Percentiles rank a stretch among this genome's conserved stretches.
Evolutionary conservation across 1,140 invertebrate genomes (phyloP).

Genomic region (Leguminivora glycinivorella): DNA sequence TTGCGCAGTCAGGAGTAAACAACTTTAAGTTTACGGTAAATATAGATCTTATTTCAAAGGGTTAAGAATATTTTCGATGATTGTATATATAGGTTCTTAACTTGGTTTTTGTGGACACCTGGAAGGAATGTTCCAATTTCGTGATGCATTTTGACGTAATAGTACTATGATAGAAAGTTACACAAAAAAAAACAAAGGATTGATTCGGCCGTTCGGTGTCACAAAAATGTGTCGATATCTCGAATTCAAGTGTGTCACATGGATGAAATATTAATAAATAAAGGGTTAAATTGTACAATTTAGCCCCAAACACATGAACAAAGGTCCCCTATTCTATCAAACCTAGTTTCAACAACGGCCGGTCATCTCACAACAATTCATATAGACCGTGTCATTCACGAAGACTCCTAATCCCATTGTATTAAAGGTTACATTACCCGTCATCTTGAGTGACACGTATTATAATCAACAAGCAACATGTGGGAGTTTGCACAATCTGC

Average conservation of each 20-base stretch:
- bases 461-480: too few species aligned
- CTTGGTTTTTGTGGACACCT: neutral
- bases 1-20: neutral
- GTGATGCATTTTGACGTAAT: conserved; percentile 2
- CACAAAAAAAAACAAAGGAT: neutral
- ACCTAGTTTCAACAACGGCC: neutral
- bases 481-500: conserved; percentile 11
- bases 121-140: neutral
- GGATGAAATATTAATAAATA: too few species aligned
- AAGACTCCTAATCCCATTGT: too few species aligned
- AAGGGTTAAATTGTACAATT: neutral
- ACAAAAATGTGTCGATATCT: too few species aligned
- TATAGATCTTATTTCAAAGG: neutral
- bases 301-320: neutral
- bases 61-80: neutral
- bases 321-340: neutral
- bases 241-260: too few species aligned
- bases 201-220: neutral
- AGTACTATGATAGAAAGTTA: neutral
- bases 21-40: neutral
- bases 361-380: neutral
- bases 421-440: too few species aligned
- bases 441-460: too few species aligned
- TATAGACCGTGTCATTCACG: neutral
- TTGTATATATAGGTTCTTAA: neutral